phyloP scores from a whole-genome alignment of 2,888 invertebrate species.

The Standfussiana lucernea region DNA sequence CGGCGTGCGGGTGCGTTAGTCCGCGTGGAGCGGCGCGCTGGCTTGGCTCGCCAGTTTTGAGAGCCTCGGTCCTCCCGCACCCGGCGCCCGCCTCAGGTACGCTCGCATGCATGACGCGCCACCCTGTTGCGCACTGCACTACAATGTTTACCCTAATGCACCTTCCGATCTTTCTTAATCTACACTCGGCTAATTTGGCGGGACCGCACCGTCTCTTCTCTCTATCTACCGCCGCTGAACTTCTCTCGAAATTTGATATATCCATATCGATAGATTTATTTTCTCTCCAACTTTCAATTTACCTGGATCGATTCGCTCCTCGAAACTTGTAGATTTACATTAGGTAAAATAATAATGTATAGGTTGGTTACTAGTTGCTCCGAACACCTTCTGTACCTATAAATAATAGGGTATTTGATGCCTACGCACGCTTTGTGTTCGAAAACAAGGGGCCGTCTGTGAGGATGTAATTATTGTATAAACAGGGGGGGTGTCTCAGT shows the following conservation, averaged over 20 bases:
- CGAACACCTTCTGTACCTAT: conserved; percentile 16
- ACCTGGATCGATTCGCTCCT: conserved; percentile 63
- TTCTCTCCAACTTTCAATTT: conserved; percentile 56
- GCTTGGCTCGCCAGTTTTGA: conserved; percentile 73
- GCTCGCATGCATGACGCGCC: conserved; percentile 74
- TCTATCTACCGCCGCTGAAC: conserved; percentile 59
- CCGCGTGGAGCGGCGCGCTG: conserved; percentile 87
- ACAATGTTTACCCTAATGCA: conserved; percentile 81
- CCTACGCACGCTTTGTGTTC: conserved; percentile 44
- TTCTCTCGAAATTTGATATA: conserved; percentile 49
- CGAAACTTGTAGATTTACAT: conserved; percentile 56
- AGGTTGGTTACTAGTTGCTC: conserved; percentile 24
- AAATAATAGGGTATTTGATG: conserved; percentile 41
- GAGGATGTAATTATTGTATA: conserved; percentile 55
- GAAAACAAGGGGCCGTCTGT: conserved; percentile 39
- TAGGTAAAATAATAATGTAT: conserved; percentile 46
- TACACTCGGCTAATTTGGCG: conserved; percentile 69
- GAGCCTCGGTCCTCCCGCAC: conserved; percentile 74
- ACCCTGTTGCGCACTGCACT: conserved; percentile 89
- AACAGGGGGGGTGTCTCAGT: conserved; percentile 52
- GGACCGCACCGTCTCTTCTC: conserved; percentile 60
- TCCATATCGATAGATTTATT: conserved; percentile 55
- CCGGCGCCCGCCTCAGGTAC: conserved; percentile 85
- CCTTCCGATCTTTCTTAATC: conserved; percentile 68
- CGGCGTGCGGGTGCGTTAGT: conserved; percentile 79